These are phyloP conservation scores for Crocodylus rhombifer DNA, from an alignment of 2,797 vertebrate species.

Conservation along the genomic window DNA sequence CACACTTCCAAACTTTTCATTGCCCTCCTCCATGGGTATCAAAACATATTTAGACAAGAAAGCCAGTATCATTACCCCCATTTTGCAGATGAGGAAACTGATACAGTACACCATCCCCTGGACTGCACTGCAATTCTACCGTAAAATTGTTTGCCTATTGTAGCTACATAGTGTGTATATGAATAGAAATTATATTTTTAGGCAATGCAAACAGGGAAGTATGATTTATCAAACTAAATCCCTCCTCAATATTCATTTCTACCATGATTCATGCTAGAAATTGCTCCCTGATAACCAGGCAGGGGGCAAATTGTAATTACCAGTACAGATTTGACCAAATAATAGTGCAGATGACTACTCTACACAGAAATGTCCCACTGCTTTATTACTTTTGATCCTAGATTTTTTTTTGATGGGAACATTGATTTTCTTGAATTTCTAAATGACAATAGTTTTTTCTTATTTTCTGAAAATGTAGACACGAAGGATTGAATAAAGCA, in stretches of 20 bases:
- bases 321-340: accelerated
- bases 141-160: background rate
- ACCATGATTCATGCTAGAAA: background rate
- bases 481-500: accelerated
- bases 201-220: too few relatives aligned
- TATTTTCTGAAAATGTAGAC: background rate
- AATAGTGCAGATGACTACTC: background rate
- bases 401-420: background rate
- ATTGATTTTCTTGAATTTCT: too few relatives aligned
- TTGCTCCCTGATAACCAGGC: background rate
- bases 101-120: background rate
- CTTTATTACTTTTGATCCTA: background rate
- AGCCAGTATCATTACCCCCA: background rate
- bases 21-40: background rate
- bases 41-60: background rate
- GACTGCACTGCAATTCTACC: accelerated
- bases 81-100: background rate
- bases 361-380: accelerated
- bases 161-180: background rate
- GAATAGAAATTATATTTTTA: background rate
- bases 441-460: background rate
- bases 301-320: background rate
- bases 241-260: background rate
- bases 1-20: background rate
- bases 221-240: background rate